A percentile compares a stretch with the other conserved stretches of the same genome.
phyloP scores from a whole-genome alignment of 2,113 vertebrate genomes.

The Pelusios castaneus region DNA sequence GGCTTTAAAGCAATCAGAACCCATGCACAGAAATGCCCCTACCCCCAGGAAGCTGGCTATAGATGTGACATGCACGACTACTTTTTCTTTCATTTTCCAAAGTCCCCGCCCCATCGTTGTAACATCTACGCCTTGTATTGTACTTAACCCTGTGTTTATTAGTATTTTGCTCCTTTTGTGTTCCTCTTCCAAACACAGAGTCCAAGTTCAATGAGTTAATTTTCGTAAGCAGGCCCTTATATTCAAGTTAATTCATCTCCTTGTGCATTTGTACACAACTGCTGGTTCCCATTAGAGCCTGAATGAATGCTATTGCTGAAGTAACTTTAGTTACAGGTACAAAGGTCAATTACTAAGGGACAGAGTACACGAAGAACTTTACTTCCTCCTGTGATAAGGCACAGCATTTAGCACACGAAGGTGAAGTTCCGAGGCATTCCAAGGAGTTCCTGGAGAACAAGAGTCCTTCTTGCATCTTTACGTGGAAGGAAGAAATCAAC shows the following conservation, averaged over 20 bases:
- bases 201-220: fast-evolving
- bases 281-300: not conserved
- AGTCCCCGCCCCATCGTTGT: not conserved
- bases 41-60: not conserved
- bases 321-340: fast-evolving
- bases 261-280: not conserved
- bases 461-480: not conserved
- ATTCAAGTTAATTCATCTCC: not conserved
- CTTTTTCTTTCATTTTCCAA: not conserved
- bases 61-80: not conserved
- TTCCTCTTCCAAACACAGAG: fast-evolving
- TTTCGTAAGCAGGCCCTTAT: not conserved
- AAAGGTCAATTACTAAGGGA: not conserved
- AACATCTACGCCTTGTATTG: not conserved
- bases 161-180: not conserved
- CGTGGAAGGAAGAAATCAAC: not conserved
- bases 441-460: not conserved
- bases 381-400: not conserved
- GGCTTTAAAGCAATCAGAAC: not conserved
- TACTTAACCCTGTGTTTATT: fast-evolving
- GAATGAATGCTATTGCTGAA: fast-evolving
- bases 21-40: not conserved
- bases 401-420: not conserved
- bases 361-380: fast-evolving
- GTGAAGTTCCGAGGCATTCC: fast-evolving